Evolutionary conservation across 2,888 invertebrate species (phyloP).

Genomic region (Smittia aterrima): DNA sequence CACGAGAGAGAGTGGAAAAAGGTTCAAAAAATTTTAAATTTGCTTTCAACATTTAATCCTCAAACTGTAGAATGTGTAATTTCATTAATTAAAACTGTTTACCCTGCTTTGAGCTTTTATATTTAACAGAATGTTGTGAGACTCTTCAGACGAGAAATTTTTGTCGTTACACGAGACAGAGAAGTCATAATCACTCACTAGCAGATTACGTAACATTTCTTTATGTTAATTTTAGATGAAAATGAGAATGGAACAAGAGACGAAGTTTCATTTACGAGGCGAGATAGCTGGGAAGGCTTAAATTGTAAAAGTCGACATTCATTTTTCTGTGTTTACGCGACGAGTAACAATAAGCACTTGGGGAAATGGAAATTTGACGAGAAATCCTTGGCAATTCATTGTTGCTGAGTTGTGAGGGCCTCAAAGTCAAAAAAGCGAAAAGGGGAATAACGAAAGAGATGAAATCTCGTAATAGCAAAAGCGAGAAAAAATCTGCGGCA

Average conservation of each 20-base stretch:
- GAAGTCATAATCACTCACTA: slow-evolving; percentile 18
- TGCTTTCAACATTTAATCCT: too few relatives aligned
- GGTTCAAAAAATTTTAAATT: too few relatives aligned
- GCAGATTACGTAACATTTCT: neutral
- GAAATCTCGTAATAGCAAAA: too few relatives aligned
- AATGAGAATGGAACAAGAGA: neutral
- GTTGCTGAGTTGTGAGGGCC: neutral
- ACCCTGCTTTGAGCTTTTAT: too few relatives aligned
- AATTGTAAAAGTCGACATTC: neutral
- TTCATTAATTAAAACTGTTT: slow-evolving; percentile 38
- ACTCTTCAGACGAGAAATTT: neutral
- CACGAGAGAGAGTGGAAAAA: too few relatives aligned
- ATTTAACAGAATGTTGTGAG: neutral
- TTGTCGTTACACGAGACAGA: neutral
- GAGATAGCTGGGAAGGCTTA: neutral
- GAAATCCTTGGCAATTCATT: slow-evolving; percentile 6
- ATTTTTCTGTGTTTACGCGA: neutral
- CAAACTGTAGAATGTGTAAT: too few relatives aligned
- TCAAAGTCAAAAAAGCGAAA: neutral
- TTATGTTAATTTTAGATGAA: slow-evolving; percentile 9
- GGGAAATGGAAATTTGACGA: neutral
- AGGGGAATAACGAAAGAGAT: neutral
- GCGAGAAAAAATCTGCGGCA: neutral
- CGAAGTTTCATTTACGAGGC: neutral
- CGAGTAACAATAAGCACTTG: neutral